Evolutionary conservation across 2,888 invertebrate species (phyloP).

Genomic region (Eremobia ochroleuca): DNA sequence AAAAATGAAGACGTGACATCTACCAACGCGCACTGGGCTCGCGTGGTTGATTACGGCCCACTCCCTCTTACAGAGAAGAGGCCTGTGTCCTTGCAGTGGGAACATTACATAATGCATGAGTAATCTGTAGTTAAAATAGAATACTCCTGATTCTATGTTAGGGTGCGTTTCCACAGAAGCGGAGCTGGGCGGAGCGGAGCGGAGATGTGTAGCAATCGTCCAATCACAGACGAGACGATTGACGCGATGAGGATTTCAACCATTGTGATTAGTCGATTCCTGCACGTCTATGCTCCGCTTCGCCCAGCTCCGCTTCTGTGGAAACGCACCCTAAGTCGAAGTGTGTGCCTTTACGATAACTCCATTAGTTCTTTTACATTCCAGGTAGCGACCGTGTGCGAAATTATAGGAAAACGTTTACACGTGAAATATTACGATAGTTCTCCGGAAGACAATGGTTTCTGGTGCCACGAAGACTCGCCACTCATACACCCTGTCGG

Average conservation of each 20-base stretch:
- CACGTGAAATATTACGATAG: slow-evolving; percentile 97
- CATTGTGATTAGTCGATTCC: no score
- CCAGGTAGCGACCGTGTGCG: slow-evolving; percentile 96
- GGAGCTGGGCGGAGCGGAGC: no score
- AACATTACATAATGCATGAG: not conserved
- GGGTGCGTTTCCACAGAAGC: no score
- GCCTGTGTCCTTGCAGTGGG: not conserved
- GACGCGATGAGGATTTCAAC: no score
- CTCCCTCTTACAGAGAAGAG: not conserved
- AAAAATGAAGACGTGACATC: not conserved
- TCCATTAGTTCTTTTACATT: slow-evolving; percentile 50
- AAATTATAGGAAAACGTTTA: slow-evolving; percentile 97
- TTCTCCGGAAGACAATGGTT: slow-evolving; percentile 95
- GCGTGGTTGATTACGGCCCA: not conserved
- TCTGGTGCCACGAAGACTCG: slow-evolving; percentile 99
- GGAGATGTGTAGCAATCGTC: no score
- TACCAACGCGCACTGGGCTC: not conserved
- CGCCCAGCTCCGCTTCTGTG: no score
- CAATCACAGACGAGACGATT: no score
- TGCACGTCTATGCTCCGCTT: no score
- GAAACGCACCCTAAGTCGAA: no score
- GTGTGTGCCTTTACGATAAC: not conserved
- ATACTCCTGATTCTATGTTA: not conserved
- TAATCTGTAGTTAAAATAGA: not conserved
- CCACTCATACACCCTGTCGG: slow-evolving; percentile 98